Evolutionary conservation across 2,113 vertebrate genomes (phyloP).

Genomic region (Elaphurus davidianus): DNA sequence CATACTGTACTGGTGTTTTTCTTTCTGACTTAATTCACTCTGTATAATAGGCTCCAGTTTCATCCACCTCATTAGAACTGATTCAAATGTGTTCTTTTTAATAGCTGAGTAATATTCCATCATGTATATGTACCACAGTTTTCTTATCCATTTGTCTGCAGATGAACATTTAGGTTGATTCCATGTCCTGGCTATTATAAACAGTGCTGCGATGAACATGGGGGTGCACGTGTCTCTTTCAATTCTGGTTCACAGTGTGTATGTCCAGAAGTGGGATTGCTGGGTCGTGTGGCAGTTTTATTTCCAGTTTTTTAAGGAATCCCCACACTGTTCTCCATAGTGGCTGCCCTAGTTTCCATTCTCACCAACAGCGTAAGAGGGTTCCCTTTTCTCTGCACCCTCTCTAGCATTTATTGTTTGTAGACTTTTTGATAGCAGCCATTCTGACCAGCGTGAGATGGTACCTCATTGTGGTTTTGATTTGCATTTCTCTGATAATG

Average conservation of each 20-base stretch:
- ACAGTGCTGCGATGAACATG: background rate
- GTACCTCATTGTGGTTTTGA: background rate
- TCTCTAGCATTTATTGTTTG: background rate
- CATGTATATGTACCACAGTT: background rate
- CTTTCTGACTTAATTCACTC: background rate
- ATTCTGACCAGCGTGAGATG: background rate
- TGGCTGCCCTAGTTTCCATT: background rate
- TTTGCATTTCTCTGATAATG: background rate
- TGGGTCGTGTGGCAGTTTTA: background rate
- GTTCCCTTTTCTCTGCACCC: background rate
- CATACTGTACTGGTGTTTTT: background rate
- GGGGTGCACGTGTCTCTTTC: background rate
- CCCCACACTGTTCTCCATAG: background rate
- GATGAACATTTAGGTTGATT: background rate
- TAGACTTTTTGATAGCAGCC: background rate
- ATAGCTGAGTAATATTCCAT: background rate
- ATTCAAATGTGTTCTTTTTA: background rate
- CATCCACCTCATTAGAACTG: background rate
- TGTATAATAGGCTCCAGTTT: background rate
- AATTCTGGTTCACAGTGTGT: background rate
- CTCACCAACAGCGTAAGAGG: background rate
- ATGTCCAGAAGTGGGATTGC: background rate
- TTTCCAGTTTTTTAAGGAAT: background rate
- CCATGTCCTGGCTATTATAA: background rate
- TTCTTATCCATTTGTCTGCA: background rate